Evolutionary conservation across 2,888 invertebrate species (phyloP), one percentile per base, ranked within the genome.

Genomic region (Caenorhabditis doughertyi): DNA sequence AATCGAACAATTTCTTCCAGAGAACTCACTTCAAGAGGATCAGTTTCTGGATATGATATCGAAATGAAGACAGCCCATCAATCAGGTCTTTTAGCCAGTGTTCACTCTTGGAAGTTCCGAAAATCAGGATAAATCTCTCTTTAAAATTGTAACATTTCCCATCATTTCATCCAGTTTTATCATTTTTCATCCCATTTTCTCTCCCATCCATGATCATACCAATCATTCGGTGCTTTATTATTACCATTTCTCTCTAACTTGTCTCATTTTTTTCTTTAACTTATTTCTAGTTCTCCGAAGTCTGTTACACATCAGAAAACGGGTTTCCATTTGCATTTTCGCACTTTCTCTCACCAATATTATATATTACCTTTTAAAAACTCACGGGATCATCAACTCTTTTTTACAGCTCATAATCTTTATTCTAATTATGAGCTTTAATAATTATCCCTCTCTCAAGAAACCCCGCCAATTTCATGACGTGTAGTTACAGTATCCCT

Each of bases 101-200:
- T 79, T 25, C 73, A 82, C 49, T 73, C 77, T 11, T 82, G 82
- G 82, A 82, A 73, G 47, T 73, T 82, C 56, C 55, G 39, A 29
- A 72, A 79, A 79, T 51, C 49, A 7, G 67, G 23, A 60, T 77
- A 32, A 53, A 56, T 44, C 32, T n/a, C n/a, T n/a, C n/a, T n/a
- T n/a, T n/a, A n/a, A n/a, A n/a, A n/a, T n/a, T n/a, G n/a, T n/a
- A n/a, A n/a, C 13, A 53, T 25, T 13, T 16, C 1, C 5, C n/a
- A 0, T 5, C 25, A 9, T 39, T 2, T 27, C 29, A 27, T 23
- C 16, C 7, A n/a, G 32, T 55, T 65, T 35, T 58, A 56, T 39
- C 56, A 21, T n/a, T 5, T 39, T 21, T 49, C 56, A 18, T 44
- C 29, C 47, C 44, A 18, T 25, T 18, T 23, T 18, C 27, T 8